phyloP scores from a whole-genome alignment of 2,888 invertebrate species.

The Andrena bicolor region DNA sequence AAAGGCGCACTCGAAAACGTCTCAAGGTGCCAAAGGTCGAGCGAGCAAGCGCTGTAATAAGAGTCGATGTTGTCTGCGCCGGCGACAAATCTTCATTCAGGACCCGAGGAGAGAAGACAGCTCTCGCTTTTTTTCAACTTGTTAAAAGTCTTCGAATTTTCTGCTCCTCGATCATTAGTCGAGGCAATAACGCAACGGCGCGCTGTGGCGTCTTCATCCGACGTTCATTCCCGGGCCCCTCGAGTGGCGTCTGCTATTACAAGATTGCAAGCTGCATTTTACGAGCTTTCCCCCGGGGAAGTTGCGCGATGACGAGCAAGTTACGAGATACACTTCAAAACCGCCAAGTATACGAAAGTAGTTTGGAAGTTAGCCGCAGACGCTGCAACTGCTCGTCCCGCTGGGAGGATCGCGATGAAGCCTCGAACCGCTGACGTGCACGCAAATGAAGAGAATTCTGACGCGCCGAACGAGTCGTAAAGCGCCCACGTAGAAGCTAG shows the following conservation, averaged over 20 bases:
- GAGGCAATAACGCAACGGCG: not conserved
- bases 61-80: slow-evolving; percentile 38
- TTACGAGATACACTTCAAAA: slow-evolving; percentile 14
- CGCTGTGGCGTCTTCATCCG: not conserved
- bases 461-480: slow-evolving; percentile 26
- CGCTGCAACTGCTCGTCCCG: slow-evolving; percentile 6
- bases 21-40: slow-evolving; percentile 54
- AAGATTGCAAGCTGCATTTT: slow-evolving; percentile 50
- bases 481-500: slow-evolving; percentile 23
- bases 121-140: not conserved
- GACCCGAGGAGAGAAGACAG: not conserved
- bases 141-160: not conserved
- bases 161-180: not conserved
- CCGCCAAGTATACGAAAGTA: not conserved
- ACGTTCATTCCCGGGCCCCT: not conserved
- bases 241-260: slow-evolving; percentile 44
- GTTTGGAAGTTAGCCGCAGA: slow-evolving; percentile 12
- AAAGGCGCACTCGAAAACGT: slow-evolving; percentile 42
- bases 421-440: slow-evolving; percentile 26
- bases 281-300: slow-evolving; percentile 38
- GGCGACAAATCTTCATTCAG: slow-evolving; percentile 10
- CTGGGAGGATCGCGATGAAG: slow-evolving; percentile 27
- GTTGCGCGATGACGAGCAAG: slow-evolving; percentile 37
- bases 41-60: slow-evolving; percentile 44
- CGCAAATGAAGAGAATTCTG: slow-evolving; percentile 34